Base-by-base conservation (phyloP, 2,113 vertebrate genomes). In the Hirundichthys speculiger region DNA sequence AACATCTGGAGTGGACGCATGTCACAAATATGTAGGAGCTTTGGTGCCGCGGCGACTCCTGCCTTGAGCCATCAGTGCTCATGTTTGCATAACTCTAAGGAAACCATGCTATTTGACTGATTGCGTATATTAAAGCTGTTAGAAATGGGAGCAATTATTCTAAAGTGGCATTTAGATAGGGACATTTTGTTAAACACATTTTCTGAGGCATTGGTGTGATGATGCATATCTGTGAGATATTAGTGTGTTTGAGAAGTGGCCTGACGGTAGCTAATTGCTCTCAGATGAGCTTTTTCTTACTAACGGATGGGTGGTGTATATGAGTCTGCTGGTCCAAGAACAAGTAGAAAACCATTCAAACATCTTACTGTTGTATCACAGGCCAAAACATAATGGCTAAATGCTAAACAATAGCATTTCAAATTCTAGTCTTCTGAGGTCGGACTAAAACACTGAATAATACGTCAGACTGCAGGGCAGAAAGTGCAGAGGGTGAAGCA, bases 111-210 rank as follows among this genome's bases (percentile, higher is more conserved):
- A 34, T 10, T 10, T 34, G 30, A 34, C 30, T 34, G 30, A 34
- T 34, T 34, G 30, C 70, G 72, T 87, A 85, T 74, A 79, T 77
- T 69, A 69, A 82, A 88, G 75, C 47, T 82, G 77, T 73, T 64
- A 60, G 40, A 87, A 87, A 79, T 77, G 75, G 71, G 69, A 69
- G 46, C 73, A 83, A 80, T 90, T 90, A 85, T 69, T 83, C 55
- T 60, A 79, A 87, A 86, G 75, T 83, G 73, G 72, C 49, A 68
- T 86, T 88, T 83, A 79, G 49, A 34, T 56, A 60, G 6, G 80
- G 77, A 72, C 64, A 52, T 73, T 84, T 71, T 24, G 43, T 71
- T 48, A 25, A 80, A 80, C 55, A 49, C 56, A 40, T 83, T 79
- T 75, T 47, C 66, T 15, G 34, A 58, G 48, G 53, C 66, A 72